Percentiles rank a stretch among this genome's conserved stretches.
phyloP scores from a whole-genome alignment of 2,797 vertebrate genomes.

The Megaceryle alcyon region DNA sequence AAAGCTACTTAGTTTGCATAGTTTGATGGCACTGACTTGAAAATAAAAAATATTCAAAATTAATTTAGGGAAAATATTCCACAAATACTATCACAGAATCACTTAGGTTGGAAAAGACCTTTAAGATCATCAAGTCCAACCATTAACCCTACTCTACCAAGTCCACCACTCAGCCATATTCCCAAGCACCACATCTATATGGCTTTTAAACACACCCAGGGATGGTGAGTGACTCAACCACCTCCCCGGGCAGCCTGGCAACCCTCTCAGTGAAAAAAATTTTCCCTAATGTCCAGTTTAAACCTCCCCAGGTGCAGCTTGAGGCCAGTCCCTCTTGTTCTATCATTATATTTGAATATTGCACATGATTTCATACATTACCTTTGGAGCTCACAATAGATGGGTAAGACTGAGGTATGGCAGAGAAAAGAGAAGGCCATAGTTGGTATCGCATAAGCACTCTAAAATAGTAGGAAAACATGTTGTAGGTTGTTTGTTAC shows the following conservation, averaged over 20 bases:
- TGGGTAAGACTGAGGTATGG: slow-evolving; percentile 93
- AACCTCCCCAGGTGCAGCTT: too few species aligned
- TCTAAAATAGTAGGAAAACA: slow-evolving; percentile 81
- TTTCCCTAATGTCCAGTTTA: too few species aligned
- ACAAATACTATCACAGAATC: not conserved
- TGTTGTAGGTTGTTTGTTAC: not conserved
- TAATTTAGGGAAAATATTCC: not conserved
- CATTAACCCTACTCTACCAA: too few species aligned
- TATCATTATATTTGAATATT: not conserved
- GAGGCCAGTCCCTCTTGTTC: too few species aligned
- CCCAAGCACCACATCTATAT: too few species aligned
- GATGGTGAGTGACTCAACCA: too few species aligned
- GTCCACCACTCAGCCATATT: too few species aligned
- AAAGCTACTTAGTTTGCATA: not conserved
- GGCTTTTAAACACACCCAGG: too few species aligned
- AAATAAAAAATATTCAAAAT: not conserved
- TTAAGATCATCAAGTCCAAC: too few species aligned
- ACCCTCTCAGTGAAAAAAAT: too few species aligned
- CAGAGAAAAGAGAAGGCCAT: slow-evolving; percentile 98
- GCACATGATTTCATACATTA: slow-evolving; percentile 60
- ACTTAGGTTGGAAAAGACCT: too few species aligned
- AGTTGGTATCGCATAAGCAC: slow-evolving; percentile 91
- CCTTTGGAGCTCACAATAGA: slow-evolving; percentile 94
- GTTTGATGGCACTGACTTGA: not conserved
- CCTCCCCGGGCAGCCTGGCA: too few species aligned